A percentile compares a stretch with the other conserved stretches of the same genome.
These are phyloP conservation scores for Neomorphus geoffroyi DNA, from an alignment of 2,797 vertebrate species.

Conservation along the genomic window DNA sequence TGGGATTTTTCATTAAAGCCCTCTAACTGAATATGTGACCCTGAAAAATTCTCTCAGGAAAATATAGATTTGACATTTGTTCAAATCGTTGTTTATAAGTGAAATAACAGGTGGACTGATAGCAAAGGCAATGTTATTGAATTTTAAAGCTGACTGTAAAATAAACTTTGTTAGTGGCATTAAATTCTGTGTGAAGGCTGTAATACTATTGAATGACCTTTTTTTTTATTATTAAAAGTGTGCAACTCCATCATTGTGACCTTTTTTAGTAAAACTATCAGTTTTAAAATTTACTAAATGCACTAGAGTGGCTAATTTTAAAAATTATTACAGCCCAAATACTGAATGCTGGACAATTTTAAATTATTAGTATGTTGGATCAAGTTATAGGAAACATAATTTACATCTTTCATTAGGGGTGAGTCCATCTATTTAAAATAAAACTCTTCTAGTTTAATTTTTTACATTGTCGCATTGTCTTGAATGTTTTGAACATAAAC, in stretches of 20 bases:
- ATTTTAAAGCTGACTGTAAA: conserved; percentile 41
- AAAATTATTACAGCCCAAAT: background rate
- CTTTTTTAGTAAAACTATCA: background rate
- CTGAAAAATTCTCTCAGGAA: background rate
- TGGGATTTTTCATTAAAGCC: background rate
- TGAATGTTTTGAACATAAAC: background rate
- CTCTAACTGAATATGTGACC: background rate
- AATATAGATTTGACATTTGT: background rate
- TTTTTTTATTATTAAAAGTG: conserved; percentile 2
- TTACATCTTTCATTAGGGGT: background rate
- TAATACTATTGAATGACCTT: background rate
- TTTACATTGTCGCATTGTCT: background rate
- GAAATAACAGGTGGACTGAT: background rate
- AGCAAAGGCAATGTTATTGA: background rate
- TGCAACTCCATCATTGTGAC: background rate
- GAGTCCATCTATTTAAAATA: background rate
- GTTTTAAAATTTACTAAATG: background rate
- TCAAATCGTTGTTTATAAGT: background rate
- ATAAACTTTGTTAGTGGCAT: background rate
- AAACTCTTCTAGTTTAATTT: background rate
- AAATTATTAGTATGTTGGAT: background rate
- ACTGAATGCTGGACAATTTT: background rate
- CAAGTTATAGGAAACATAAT: background rate
- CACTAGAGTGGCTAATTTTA: background rate
- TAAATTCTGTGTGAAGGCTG: background rate